These are phyloP conservation scores for Parazoanthus darwini DNA, from an alignment of 92 coral and sea anemone species.

Conservation along the genomic window DNA sequence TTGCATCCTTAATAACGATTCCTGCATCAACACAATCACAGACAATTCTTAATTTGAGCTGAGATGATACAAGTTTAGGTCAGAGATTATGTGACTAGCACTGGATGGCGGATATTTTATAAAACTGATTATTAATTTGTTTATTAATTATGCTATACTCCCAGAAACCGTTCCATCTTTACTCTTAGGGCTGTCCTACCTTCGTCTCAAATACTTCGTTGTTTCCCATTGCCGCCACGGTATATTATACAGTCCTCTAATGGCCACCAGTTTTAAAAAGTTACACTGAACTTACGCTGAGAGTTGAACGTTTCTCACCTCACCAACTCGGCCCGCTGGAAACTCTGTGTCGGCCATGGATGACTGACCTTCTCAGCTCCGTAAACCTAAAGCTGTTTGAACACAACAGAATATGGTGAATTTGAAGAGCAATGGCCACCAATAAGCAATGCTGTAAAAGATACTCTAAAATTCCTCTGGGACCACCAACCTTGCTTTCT, in stretches of 20 bases:
- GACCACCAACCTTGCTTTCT: conserved; percentile 14
- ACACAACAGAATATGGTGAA: background rate
- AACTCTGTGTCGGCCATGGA: background rate
- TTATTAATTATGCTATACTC: background rate
- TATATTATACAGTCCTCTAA: background rate
- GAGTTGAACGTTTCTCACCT: background rate
- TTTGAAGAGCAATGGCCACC: background rate
- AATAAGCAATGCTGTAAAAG: background rate
- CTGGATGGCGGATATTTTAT: background rate
- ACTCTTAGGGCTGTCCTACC: background rate
- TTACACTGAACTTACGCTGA: background rate
- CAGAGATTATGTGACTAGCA: background rate
- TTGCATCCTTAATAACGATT: background rate
- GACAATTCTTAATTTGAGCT: background rate
- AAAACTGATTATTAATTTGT: background rate
- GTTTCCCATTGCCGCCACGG: background rate
- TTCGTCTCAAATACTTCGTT: background rate
- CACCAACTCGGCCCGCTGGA: background rate
- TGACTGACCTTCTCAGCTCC: background rate
- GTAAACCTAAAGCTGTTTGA: background rate
- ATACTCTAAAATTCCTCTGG: conserved; percentile 9
- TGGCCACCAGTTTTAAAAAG: background rate
- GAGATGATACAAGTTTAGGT: background rate
- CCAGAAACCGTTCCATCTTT: too few species aligned
- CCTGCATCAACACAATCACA: background rate